Base-by-base conservation (phyloP, 2,113 vertebrate species). In the Spheniscus mendiculus region DNA sequence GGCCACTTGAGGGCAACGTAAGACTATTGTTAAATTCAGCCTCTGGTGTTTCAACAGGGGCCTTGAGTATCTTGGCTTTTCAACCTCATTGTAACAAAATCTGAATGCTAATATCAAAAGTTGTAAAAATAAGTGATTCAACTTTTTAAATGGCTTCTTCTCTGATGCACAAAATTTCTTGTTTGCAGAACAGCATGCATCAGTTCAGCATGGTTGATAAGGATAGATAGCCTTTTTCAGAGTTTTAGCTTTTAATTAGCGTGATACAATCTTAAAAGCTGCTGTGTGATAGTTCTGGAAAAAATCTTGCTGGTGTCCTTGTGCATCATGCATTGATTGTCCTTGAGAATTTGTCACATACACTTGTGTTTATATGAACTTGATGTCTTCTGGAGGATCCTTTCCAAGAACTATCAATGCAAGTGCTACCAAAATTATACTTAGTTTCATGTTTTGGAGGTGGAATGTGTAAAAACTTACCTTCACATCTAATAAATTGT, bases 21-120 rank as follows among this genome's bases (percentile, higher is more conserved):
- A 76, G 34, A 38, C 45, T 22, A 19, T 7, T 4, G 10, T 10
- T 49, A 56, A 32, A 6, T 18, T 44, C 11, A 22, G 26, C 16
- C 15, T 2, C 22, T 2, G 38, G 5, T 5, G 14, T 16, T n/a
- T 15, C 36, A 3, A 0, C 19, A 8, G 29, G 5, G 13, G 2
- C 30, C 8, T 59, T 13, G 5, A 3, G 34, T 17, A 20, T 13
- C 12, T 20, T 5, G 16, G 62, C 56, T 66, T 76, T 47, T 55
- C 38, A 3, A 3, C 29, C 13, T 3, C 13, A 6, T 11, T 12
- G 19, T 4, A 23, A 2, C 22, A 2, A 3, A 13, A 55, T 23
- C 27, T 38, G 65, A 78, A 5, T 22, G 40, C 15, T n/a, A 2
- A 22, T 11, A 8, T 6, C 11, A 7, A 16, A 89, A 86, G 27